Base-by-base conservation (phyloP, 2,113 vertebrate species). In the Lathamus discolor region DNA sequence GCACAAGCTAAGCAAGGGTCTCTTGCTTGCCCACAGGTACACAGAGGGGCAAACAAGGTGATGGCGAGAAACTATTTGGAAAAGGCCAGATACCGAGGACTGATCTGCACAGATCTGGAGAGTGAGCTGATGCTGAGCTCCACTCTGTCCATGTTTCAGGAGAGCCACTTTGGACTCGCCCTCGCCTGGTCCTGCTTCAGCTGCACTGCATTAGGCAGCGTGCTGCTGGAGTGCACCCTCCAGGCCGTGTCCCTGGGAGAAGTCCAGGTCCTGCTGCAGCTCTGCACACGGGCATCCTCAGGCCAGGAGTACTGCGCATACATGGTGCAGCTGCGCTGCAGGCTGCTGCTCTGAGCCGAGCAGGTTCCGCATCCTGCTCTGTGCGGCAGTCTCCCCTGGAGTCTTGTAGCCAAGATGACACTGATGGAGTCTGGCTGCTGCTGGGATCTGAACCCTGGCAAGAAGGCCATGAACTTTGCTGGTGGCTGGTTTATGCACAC, bases 51-150 rank as follows among this genome's bases (percentile, higher is more conserved):
- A 87, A 69, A 54, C 2, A 1, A 90, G 49, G 79, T 29, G 1
- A 59, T 5, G n/a, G 28, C 19, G 25, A 68, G 35, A 11, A 69
- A 39, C 1, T 3, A 13, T 37, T 57, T 77, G 0, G 24, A 51
- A n/a, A 87, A 61, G 22, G 13, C 7, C 39, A 51, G 43, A 23
- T 19, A 28, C 7, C 4, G 19, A 9, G 29, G 46, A 29, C 17
- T 14, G 23, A 23, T 16, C 0, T 2, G n/a, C 0, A 1, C 14
- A 1, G 1, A 5, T 13, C 39, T 62, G 13, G 4, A 18, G 18
- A 17, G 44, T 2, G n/a, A 63, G 37, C 0, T 67, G 68, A 25
- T 8, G 68, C 19, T 14, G 75, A 82, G 22, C 28, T 37, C 44
- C 22, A 4, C 4, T 8, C 57, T 66, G 35, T 27, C 35, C 8